A percentile compares a stretch with the other conserved stretches of the same genome.
These are phyloP conservation scores for Nothobranchius furzeri DNA, from an alignment of 2,113 vertebrate species.

Conservation along the genomic window DNA sequence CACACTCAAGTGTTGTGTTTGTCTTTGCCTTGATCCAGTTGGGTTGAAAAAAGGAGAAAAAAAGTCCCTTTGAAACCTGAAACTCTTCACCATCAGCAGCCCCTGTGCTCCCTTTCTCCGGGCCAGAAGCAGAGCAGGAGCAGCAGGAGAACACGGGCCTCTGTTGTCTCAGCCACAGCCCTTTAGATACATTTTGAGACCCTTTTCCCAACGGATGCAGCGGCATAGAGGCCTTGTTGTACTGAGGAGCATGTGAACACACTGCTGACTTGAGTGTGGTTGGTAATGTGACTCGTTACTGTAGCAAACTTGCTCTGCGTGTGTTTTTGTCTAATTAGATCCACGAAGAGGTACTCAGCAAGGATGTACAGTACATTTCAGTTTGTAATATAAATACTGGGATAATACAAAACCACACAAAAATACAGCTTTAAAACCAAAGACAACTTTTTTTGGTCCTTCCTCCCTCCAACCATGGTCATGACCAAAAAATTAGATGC, in stretches of 20 bases:
- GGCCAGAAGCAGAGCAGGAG: slow-evolving; percentile 50
- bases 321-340: not conserved
- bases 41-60: slow-evolving; percentile 12
- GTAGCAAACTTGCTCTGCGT: slow-evolving; percentile 47
- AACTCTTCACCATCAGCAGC: slow-evolving; percentile 61
- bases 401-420: no score
- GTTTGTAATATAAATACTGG: no score
- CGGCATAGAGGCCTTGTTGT: slow-evolving; percentile 69
- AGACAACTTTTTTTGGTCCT: no score
- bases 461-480: no score
- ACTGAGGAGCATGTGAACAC: slow-evolving; percentile 74
- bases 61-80: slow-evolving; percentile 69
- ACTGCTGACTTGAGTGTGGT: slow-evolving; percentile 68
- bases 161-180: slow-evolving; percentile 65
- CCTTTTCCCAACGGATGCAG: slow-evolving; percentile 50
- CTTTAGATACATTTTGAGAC: slow-evolving; percentile 62
- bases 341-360: not conserved
- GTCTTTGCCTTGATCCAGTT: slow-evolving; percentile 55
- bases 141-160: slow-evolving; percentile 67
- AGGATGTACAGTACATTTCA: no score
- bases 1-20: slow-evolving; percentile 52
- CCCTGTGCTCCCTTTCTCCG: slow-evolving; percentile 41
- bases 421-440: no score
- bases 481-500: not conserved
- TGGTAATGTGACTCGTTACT: slow-evolving; percentile 68